A percentile compares a stretch with the other conserved stretches of the same genome.
Evolutionary conservation across 1,140 invertebrate genomes (phyloP).

Genomic region (Drosophila virilis): DNA sequence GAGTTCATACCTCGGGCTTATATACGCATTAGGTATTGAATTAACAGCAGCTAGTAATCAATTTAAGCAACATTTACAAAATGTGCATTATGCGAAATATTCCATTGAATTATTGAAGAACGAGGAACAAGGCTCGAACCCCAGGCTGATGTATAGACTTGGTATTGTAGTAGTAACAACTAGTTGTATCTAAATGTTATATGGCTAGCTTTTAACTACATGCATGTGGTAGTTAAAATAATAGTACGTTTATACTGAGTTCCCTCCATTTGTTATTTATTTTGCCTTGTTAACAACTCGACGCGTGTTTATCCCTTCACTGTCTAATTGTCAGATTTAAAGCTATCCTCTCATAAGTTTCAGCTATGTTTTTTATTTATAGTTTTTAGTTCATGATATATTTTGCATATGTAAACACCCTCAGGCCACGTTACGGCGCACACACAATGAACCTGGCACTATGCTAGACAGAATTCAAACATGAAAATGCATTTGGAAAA

Average conservation of each 20-base stretch:
- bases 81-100: no score
- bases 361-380: conserved; percentile 25
- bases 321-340: conserved; percentile 2
- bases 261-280: neutral
- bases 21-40: no score
- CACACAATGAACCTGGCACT: conserved; percentile 51
- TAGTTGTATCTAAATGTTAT: no score
- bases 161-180: no score
- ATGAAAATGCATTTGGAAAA: conserved; percentile 75
- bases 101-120: no score
- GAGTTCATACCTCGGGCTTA: no score
- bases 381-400: conserved; percentile 7
- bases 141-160: no score
- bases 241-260: neutral
- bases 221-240: no score
- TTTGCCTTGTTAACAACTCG: neutral
- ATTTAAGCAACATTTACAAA: no score
- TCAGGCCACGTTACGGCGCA: neutral
- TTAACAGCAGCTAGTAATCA: no score
- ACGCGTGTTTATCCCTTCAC: neutral
- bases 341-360: conserved; percentile 17
- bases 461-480: conserved; percentile 72
- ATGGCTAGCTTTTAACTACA: no score
- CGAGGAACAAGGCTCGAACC: no score
- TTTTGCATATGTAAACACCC: neutral